Percentiles rank a stretch among this genome's conserved stretches.
These are phyloP conservation scores for Carduelis carduelis DNA, from an alignment of 2,797 vertebrate genomes.

Conservation along the genomic window DNA sequence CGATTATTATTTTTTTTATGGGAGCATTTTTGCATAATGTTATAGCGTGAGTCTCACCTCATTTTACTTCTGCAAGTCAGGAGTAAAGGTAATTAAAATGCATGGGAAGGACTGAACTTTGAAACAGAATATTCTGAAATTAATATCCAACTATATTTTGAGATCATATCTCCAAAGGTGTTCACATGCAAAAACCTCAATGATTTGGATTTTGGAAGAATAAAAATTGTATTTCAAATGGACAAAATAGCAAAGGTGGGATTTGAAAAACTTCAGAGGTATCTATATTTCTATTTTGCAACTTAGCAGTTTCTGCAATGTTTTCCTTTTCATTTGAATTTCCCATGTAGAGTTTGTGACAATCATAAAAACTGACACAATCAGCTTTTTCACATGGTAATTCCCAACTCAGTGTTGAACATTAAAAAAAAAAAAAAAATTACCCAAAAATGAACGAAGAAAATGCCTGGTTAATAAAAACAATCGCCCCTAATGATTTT, in stretches of 20 bases:
- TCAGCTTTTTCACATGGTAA: neutral
- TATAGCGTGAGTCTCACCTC: neutral
- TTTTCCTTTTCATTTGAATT: neutral
- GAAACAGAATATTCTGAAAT: neutral
- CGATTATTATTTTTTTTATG: neutral
- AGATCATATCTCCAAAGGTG: neutral
- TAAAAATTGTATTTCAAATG: neutral
- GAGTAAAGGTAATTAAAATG: neutral
- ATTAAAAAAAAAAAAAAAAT: neutral
- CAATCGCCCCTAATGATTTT: neutral
- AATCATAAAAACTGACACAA: neutral
- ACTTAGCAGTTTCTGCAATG: neutral
- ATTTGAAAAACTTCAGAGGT: neutral
- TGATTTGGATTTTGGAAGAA: neutral
- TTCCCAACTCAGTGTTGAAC: neutral
- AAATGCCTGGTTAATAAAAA: neutral
- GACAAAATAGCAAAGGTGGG: rapidly evolving
- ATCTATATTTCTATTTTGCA: neutral
- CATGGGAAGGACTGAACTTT: neutral
- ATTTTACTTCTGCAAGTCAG: neutral
- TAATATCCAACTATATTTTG: neutral
- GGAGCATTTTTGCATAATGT: neutral
- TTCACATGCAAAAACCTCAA: neutral
- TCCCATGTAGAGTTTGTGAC: neutral
- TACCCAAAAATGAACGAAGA: neutral